Conservation (phyloP, 2,888 invertebrate species). For the Ophioninae sp. region DNA sequence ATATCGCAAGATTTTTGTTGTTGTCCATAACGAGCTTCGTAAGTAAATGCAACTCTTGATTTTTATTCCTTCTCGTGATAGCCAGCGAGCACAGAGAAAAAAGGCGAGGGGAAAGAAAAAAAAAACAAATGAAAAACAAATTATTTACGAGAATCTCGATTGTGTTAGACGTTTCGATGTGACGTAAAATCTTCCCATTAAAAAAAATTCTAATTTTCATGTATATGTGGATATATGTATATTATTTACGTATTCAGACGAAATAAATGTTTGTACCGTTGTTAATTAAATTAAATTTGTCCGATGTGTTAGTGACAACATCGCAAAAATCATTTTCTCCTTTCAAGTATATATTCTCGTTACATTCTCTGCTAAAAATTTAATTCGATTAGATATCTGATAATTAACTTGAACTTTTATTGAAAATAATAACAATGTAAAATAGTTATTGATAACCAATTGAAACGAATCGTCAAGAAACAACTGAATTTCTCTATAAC, state of each 20-base stretch:
- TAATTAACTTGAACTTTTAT: background rate
- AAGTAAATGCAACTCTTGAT: slow-evolving; percentile 71
- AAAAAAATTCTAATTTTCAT: slow-evolving; percentile 20
- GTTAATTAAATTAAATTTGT: slow-evolving; percentile 38
- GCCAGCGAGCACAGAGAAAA: slow-evolving; percentile 1
- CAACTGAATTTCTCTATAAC: background rate
- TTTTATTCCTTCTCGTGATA: slow-evolving; percentile 32
- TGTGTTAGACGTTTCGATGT: slow-evolving; percentile 34
- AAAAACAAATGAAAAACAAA: slow-evolving; percentile 27
- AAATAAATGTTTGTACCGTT: slow-evolving; percentile 56
- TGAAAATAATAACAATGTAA: background rate
- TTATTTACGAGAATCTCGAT: slow-evolving; percentile 16
- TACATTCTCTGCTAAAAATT: too few species aligned
- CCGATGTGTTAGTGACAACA: slow-evolving; percentile 7
- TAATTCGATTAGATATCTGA: too few species aligned
- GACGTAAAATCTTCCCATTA: slow-evolving; percentile 16
- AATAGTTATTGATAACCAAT: background rate
- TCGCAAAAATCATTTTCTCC: background rate
- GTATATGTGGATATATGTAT: slow-evolving; percentile 21
- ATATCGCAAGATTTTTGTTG: slow-evolving; percentile 56
- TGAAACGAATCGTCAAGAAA: background rate
- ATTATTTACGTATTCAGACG: slow-evolving; percentile 45
- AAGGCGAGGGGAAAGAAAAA: background rate
- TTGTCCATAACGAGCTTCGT: slow-evolving; percentile 39
- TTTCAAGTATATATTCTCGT: too few species aligned